Base-by-base conservation (phyloP, 2,797 vertebrate species). In the Hapalemur alaotrensis region DNA sequence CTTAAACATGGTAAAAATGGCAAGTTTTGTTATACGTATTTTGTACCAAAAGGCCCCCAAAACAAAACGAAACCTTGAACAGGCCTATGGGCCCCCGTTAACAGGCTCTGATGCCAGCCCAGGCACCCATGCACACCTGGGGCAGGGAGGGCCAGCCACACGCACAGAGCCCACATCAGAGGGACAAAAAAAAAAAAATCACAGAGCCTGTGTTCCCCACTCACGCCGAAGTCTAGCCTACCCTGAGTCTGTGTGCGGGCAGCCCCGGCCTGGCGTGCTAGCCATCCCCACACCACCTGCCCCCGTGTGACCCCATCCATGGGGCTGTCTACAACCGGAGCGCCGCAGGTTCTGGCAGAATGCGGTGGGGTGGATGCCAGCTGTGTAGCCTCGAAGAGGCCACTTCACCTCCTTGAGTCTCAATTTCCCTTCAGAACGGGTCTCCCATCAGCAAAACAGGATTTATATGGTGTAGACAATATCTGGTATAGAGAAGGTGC, bases 261-360 rank as follows among this genome's bases (percentile, higher is more conserved):
- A 18, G 32, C 67, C n/a, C 32, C 13, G 18, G 2, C 4, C 32
- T 20, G 30, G 91, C 4, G 2, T 12, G 54, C 69, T 9, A 25
- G 46, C 81, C 43, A 2, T 28, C 25, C 20, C 38, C 15, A 25
- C 7, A 5, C 23, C 15, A n/a, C 72, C 69, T 7, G n/a, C 43
- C 41, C 50, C 0, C 0, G 22, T 0, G 9, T 2, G 7, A 2
- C 13, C 52, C 52, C 0, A 4, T 32, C 22, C 72, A 1, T 1
- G 20, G 43, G 4, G 28, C 38, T 4, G 25, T 32, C 75, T n/a
- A 11, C 9, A 6, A 10, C 18, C 6, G 10, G 18, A 32, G 73
- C 25, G 32, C 43, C 25, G 0, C 1, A n/a, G 59, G 72, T 78
- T 80, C 28, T 38, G 14, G 79, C 65, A 63, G 69, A 54, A 46